Evolutionary conservation across 2,888 invertebrate genomes (phyloP).

Genomic region (Hirtodrosophila alboralis): DNA sequence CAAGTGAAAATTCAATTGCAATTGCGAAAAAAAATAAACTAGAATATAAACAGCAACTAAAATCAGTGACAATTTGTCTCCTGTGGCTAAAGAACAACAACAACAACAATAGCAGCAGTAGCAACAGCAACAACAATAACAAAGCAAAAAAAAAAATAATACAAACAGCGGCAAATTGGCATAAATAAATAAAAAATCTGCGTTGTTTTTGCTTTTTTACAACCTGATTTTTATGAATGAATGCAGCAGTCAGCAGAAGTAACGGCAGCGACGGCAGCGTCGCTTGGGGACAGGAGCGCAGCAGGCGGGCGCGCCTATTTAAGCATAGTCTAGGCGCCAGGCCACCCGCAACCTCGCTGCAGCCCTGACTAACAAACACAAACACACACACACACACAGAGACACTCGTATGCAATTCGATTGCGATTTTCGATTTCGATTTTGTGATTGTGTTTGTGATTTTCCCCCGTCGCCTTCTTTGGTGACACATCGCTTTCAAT

Average conservation of each 20-base stretch:
- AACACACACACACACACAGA: neutral
- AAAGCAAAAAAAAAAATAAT: constrained; percentile 19
- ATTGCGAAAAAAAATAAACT: constrained; percentile 48
- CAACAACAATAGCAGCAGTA: constrained; percentile 8
- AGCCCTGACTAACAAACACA: constrained; percentile 24
- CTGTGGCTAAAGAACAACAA: constrained; percentile 37
- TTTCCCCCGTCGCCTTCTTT: constrained; percentile 24
- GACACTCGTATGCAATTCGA: constrained; percentile 47
- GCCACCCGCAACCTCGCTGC: constrained; percentile 22
- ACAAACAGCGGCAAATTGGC: constrained; percentile 68
- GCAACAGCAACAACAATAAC: constrained; percentile 28
- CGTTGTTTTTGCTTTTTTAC: constrained; percentile 64
- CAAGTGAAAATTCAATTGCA: constrained; percentile 45
- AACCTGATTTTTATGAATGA: constrained; percentile 80
- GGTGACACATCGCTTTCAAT: constrained; percentile 65
- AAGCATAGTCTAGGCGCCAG: constrained; percentile 6
- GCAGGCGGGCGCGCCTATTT: constrained; percentile 19
- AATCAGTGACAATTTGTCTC: constrained; percentile 60
- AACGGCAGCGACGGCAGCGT: constrained; percentile 30
- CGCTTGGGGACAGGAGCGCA: constrained; percentile 74
- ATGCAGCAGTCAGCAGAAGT: constrained; percentile 53
- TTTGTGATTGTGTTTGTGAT: constrained; percentile 22
- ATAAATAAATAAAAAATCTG: constrained; percentile 73
- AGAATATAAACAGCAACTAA: constrained; percentile 47
- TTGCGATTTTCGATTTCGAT: constrained; percentile 53